Evolutionary conservation across 2,797 vertebrate genomes (phyloP), one percentile per base, ranked within the genome.

Genomic region (Periophthalmus magnuspinnatus): DNA sequence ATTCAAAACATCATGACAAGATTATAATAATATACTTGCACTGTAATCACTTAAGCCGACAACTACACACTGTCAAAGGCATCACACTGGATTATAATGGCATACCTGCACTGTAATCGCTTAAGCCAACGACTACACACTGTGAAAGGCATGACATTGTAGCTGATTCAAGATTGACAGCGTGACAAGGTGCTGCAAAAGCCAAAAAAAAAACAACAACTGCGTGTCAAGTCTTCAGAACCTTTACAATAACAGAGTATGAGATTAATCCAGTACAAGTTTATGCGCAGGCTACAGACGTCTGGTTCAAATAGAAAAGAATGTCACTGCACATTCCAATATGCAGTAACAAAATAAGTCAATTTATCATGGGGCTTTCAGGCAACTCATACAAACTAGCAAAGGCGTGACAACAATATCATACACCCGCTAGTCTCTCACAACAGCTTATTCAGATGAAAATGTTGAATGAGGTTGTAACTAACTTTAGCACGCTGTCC

Each of bases 401-500:
- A 65, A 33, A 55, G 66, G n/a, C 19, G 47, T 34, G 47, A 50
- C 16, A 52, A 50, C 47, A 33, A 14, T 33, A 65, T 50, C 47
- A 50, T 17, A 65, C 14, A 64, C 8, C 41, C 11, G 64, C n/a
- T 41, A 54, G 17, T 70, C 17, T 16, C 38, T 47, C 61, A 16
- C 7, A 34, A 59, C 34, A 68, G 41, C 54, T 11, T 70, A 81
- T 76, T 58, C 72, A 67, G 67, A 62, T 68, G 24, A 70, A 79
- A 71, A 75, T 62, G 34, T 58, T 68, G 19, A 58, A 69, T 22
- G 50, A 56, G 5, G 16, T 16, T 50, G 62, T 57, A 68, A 79
- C 77, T 24, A 80, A 48, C 36, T 72, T 75, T 67, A 69, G 71
- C 70, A 70, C 61, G 65, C n/a, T 74, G 68, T 38, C 61, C 69